Evolutionary conservation across 2,888 invertebrate species (phyloP).

Genomic region (Lycophotia porphyrea): DNA sequence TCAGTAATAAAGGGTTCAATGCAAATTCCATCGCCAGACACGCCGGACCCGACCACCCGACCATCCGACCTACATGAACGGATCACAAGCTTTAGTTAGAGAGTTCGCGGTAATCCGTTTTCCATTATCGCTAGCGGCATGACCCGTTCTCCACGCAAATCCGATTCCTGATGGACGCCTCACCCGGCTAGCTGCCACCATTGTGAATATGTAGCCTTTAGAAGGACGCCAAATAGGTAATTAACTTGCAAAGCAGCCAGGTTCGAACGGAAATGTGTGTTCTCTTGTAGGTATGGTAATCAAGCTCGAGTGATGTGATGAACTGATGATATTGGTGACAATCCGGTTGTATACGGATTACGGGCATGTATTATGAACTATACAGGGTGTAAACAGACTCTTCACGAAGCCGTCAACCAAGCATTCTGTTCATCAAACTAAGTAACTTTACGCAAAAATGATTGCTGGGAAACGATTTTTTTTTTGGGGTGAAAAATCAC

Average conservation of each 20-base stretch:
- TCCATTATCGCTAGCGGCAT: constrained; percentile 78
- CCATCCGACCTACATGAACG: constrained; percentile 59
- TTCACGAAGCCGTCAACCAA: too few species aligned
- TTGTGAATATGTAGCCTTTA: constrained; percentile 73
- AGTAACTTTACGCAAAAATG: too few species aligned
- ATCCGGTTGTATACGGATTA: constrained; percentile 16
- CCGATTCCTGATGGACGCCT: constrained; percentile 75
- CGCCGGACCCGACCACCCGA: background rate
- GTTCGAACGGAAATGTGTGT: constrained; percentile 43
- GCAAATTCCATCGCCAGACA: constrained; percentile 63
- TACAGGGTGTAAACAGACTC: too few species aligned
- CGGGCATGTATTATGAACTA: constrained; percentile 19
- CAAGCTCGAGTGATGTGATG: constrained; percentile 33
- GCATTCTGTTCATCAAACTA: too few species aligned
- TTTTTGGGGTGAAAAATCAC: too few species aligned
- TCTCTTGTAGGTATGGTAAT: constrained; percentile 48
- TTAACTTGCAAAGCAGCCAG: constrained; percentile 76
- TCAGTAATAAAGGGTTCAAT: constrained; percentile 55
- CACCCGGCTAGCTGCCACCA: constrained; percentile 55
- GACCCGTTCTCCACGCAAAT: constrained; percentile 71
- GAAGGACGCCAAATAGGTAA: constrained; percentile 72
- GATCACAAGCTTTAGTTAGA: constrained; percentile 72
- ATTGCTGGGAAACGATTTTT: too few species aligned
- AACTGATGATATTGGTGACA: constrained; percentile 21
- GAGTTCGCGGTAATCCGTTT: constrained; percentile 79